phyloP scores from a whole-genome alignment of 2,888 invertebrate species.

The Listrodromus nycthemerus region DNA sequence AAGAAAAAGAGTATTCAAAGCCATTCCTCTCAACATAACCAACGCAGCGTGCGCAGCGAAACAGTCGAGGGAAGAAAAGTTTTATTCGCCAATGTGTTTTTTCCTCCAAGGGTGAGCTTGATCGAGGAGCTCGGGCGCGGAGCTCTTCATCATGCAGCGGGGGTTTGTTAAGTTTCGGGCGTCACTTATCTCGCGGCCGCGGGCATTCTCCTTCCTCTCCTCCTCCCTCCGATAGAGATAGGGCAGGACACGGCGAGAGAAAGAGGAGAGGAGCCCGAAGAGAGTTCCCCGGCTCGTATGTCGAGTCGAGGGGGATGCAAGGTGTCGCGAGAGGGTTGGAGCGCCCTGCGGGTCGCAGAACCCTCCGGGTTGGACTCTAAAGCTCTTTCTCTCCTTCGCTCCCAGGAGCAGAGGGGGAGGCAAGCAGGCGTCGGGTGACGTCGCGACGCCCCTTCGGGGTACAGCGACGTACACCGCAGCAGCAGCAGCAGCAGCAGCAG shows the following conservation, averaged over 20 bases:
- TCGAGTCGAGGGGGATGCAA: slow-evolving; percentile 60
- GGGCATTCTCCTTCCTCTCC: slow-evolving; percentile 56
- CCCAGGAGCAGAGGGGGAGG: slow-evolving; percentile 52
- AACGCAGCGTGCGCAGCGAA: neutral
- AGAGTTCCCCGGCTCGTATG: slow-evolving; percentile 50
- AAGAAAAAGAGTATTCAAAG: slow-evolving; percentile 2
- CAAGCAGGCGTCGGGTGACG: slow-evolving; percentile 80
- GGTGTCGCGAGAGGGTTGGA: slow-evolving; percentile 64
- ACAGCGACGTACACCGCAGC: slow-evolving; percentile 52
- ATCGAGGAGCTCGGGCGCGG: slow-evolving; percentile 53
- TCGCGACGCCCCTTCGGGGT: slow-evolving; percentile 80
- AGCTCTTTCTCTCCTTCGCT: slow-evolving; percentile 21
- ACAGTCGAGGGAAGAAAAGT: slow-evolving; percentile 14
- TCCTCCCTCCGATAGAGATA: slow-evolving; percentile 51
- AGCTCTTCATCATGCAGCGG: slow-evolving; percentile 63
- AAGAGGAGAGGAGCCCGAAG: slow-evolving; percentile 32
- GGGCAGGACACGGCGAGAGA: slow-evolving; percentile 62
- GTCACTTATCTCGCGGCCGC: slow-evolving; percentile 80
- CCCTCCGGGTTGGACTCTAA: slow-evolving; percentile 50
- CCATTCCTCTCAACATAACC: slow-evolving; percentile 38
- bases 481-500: slow-evolving; percentile 47
- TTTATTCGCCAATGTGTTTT: slow-evolving; percentile 40
- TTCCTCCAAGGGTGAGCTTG: slow-evolving; percentile 48
- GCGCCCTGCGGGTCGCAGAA: slow-evolving; percentile 47
- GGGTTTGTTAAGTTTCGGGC: slow-evolving; percentile 81